phyloP scores from a whole-genome alignment of 2,113 vertebrate genomes.

The Ophiodon elongatus region DNA sequence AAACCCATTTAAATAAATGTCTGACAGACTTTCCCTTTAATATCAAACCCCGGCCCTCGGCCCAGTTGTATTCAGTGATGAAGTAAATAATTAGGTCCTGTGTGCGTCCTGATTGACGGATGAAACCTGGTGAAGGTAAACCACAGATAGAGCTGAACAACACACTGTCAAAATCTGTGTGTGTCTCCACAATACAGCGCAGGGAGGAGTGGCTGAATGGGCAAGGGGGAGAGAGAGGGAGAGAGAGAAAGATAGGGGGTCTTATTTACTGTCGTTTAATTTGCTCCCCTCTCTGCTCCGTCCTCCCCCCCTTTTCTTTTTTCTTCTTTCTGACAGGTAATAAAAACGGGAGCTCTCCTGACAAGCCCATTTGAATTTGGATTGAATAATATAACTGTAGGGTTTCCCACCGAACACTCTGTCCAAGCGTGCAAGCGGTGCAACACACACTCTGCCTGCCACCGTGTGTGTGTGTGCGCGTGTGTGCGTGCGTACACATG shows the following conservation, averaged over 20 bases:
- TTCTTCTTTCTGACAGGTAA: slow-evolving; percentile 80
- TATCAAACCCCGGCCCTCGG: slow-evolving; percentile 20
- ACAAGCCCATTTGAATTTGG: slow-evolving; percentile 84
- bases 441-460: slow-evolving; percentile 52
- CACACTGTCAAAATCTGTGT: slow-evolving; percentile 71
- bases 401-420: slow-evolving; percentile 69
- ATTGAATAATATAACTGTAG: slow-evolving; percentile 80
- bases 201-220: slow-evolving; percentile 47
- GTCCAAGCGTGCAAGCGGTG: slow-evolving; percentile 63
- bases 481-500: neutral
- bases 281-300: slow-evolving; percentile 68
- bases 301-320: slow-evolving; percentile 48
- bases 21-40: slow-evolving; percentile 31
- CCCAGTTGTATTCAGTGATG: slow-evolving; percentile 48
- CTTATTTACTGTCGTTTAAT: slow-evolving; percentile 80
- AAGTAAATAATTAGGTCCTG: slow-evolving; percentile 68
- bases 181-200: slow-evolving; percentile 41
- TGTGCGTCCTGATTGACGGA: slow-evolving; percentile 69
- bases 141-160: slow-evolving; percentile 63
- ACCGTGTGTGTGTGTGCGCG: neutral
- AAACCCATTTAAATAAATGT: slow-evolving; percentile 25
- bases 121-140: slow-evolving; percentile 64
- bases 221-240: slow-evolving; percentile 20
- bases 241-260: slow-evolving; percentile 56
- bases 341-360: slow-evolving; percentile 76